These are phyloP conservation scores for Formica exsecta DNA, from an alignment of 1,140 invertebrate species.

Conservation along the genomic window DNA sequence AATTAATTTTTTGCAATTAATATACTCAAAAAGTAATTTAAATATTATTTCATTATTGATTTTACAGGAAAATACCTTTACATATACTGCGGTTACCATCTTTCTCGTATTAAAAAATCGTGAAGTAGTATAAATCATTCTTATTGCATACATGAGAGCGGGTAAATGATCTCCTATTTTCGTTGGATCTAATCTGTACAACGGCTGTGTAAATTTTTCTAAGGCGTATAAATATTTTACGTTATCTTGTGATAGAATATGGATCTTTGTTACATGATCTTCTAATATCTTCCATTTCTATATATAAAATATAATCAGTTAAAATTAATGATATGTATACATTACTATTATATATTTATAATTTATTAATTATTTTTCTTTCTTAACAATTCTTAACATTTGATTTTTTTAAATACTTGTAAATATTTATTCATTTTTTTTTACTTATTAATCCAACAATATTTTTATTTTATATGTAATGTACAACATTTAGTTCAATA, in stretches of 20 bases:
- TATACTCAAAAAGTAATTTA: not conserved
- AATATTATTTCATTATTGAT: not conserved
- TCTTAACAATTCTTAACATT: not conserved
- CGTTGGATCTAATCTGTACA: slow-evolving; percentile 92
- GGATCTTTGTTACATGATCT: slow-evolving; percentile 90
- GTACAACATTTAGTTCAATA: not conserved
- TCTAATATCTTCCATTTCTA: slow-evolving; percentile 93
- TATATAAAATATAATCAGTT: not conserved
- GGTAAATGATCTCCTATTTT: slow-evolving; percentile 91
- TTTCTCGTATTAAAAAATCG: slow-evolving; percentile 91
- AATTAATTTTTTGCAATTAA: not conserved
- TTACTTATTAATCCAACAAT: no score
- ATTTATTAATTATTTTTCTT: not conserved
- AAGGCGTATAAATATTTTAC: slow-evolving; percentile 95
- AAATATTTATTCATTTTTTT: no score
- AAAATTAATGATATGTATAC: not conserved
- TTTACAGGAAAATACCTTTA: slow-evolving; percentile 87
- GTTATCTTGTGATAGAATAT: slow-evolving; percentile 95
- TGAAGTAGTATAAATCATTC: slow-evolving; percentile 95
- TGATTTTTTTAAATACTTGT: no score
- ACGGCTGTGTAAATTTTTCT: slow-evolving; percentile 94
- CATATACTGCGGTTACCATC: slow-evolving; percentile 89
- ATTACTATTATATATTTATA: slow-evolving; percentile 5
- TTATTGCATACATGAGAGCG: slow-evolving; percentile 90
- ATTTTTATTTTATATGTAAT: not conserved